Base-by-base conservation (phyloP, 35 echinoderm and acorn worm genomes). In the Apostichopus japonicus region DNA sequence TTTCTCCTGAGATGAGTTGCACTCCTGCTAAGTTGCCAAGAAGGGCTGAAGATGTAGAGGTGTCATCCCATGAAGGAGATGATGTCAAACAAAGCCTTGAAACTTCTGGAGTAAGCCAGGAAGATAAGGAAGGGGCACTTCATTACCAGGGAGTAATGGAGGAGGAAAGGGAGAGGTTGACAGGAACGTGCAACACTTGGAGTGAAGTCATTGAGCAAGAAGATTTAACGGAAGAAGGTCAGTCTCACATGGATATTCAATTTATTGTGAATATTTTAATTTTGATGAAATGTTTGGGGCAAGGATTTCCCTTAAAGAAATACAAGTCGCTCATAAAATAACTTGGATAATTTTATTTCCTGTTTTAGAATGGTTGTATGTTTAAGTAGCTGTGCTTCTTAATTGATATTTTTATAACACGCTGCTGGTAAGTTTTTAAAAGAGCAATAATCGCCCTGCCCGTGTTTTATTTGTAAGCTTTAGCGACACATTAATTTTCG, bases 111-210 rank as follows among this genome's bases (percentile, higher is more conserved):
- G 86, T 87, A 3, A 87, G 86, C 56, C 23, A 87, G 6, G 86
- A 87, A 56, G 86, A 87, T 51, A 16, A 19, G n/a, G 86, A 87
- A 24, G 86, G 86, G 9, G 86, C 86, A n/a, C 55, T 56, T 19
- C 86, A 87, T 56, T 87, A 87, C n/a, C 56, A 87, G 21, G 24
- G 63, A 13, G 19, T 67, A 7, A 87, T 87, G 86, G 56, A 87
- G 67, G 86, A 6, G 11, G 86, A 87, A 27, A 87, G 24, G 56
- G 24, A 51, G 19, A 87, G 86, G 86, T 71, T 87, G 57, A 24
- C 17, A 15, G 16, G 14, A 1, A 9, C 27, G 23, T 87, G 86
- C 56, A 58, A n/a, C 17, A 24, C 56, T 65, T 87, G 86, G 86
- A 83, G 51, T 83, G 11, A 83, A 11, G 44, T 83, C 54, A 5